These are phyloP conservation scores for Campoletis sonorensis DNA, from an alignment of 1,140 invertebrate species.

Conservation along the genomic window DNA sequence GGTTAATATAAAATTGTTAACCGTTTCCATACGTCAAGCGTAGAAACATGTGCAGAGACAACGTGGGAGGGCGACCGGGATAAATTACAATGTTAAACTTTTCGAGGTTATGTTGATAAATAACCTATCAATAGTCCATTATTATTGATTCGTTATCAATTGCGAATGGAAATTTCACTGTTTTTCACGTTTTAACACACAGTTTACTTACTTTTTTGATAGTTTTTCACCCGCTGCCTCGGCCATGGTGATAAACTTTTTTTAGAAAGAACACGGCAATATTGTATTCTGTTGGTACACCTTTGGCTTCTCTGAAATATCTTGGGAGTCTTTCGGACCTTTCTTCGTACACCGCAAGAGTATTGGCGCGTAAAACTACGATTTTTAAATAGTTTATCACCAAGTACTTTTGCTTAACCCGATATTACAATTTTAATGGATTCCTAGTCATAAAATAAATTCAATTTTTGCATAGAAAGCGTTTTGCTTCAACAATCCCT, in stretches of 20 bases:
- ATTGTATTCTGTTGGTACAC: constrained; percentile 30
- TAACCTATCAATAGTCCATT: neutral
- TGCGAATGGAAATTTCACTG: constrained; percentile 56
- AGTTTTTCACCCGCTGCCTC: constrained; percentile 79
- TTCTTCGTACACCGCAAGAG: neutral
- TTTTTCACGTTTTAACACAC: constrained; percentile 62
- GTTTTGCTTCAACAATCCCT: too few relatives aligned
- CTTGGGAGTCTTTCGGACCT: neutral
- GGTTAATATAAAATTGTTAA: neutral
- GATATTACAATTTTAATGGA: too few relatives aligned
- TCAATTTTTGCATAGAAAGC: too few relatives aligned
- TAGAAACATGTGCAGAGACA: constrained; percentile 5
- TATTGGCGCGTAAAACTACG: too few relatives aligned
- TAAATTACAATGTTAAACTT: constrained; percentile 5
- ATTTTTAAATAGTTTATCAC: neutral
- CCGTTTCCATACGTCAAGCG: constrained; percentile 1
- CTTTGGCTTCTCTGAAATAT: constrained; percentile 9
- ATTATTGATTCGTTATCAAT: constrained; percentile 27
- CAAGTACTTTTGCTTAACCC: neutral
- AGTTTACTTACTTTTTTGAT: constrained; percentile 84
- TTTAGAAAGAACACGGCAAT: constrained; percentile 5
- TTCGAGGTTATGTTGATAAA: constrained; percentile 3
- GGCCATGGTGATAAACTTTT: constrained; percentile 75
- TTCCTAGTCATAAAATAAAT: too few relatives aligned
- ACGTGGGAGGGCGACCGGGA: constrained; percentile 15